Base-by-base conservation (phyloP, 1,140 invertebrate species). In the Magallana ariakensis region DNA sequence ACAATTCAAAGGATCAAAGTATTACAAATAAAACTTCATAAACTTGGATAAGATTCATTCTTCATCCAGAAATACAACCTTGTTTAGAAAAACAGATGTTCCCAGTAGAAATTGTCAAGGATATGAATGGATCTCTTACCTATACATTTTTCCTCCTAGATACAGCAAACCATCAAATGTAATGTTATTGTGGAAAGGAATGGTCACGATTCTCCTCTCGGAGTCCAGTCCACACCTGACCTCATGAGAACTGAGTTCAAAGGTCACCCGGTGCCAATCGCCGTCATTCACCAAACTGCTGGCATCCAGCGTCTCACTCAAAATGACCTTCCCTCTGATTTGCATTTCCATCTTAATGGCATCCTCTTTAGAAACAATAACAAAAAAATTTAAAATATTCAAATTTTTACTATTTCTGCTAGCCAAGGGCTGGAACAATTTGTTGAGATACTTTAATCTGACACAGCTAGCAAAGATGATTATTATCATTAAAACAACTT, bases 191-290 rank as follows among this genome's bases (percentile, higher is more conserved):
- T 84, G 80, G 33, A 87, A 80, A 87, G 89, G 88, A n/a, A 91
- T 88, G 26, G 87, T 70, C 1, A 90, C n/a, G 89, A 87, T 80
- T 83, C 80, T 75, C 80, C 87, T 87, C 11, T 86, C 87, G 55
- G 97, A 97, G 93, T 98, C 98, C 84, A 98, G 97, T 96, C 97
- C 98, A 93, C 98, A 98, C 85, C 98, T 95, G n/a, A 99, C 97
- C 93, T 99, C 98, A 94, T 98, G 97, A 92, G 97, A 96, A 94
- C 98, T 98, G 92, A 94, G 92, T 83, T 95, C 94, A 10, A 95
- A 90, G 83, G 89, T 98, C 89, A 98, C 97, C 95, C 98, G 98
- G 93, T 99, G 98, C 98, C 98, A 99, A 92, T 98, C 97, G 0
- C 98, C 98, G 82, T 97, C 97, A 92, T 98, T 98, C 6, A 99